phyloP scores from a whole-genome alignment of 2,888 invertebrate species.

The Acronicta alni region DNA sequence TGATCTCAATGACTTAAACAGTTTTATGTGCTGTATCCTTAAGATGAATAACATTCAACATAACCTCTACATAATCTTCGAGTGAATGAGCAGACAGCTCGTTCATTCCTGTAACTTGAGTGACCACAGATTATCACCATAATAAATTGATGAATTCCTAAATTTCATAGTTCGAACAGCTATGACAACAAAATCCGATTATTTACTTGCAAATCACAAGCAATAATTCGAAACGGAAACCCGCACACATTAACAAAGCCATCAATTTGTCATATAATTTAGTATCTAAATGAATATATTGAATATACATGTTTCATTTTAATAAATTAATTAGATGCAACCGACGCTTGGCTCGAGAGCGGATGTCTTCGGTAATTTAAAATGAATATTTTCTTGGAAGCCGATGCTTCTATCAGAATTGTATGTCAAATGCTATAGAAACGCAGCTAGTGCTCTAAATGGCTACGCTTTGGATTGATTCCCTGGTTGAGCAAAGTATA shows the following conservation, averaged over 20 bases:
- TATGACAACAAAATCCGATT: constrained; percentile 18
- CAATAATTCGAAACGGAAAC: constrained; percentile 28
- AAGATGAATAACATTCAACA: too few species aligned
- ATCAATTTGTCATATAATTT: constrained; percentile 51
- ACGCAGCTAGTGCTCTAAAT: too few species aligned
- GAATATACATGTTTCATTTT: constrained; percentile 40
- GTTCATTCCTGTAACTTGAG: too few species aligned
- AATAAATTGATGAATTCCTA: background rate
- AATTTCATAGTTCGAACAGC: background rate
- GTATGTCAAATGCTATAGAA: background rate
- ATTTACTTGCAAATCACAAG: constrained; percentile 29
- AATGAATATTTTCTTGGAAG: constrained; percentile 10
- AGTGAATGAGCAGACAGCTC: too few species aligned
- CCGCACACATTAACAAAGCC: constrained; percentile 28
- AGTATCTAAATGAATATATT: constrained; percentile 39
- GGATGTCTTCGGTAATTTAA: constrained; percentile 29
- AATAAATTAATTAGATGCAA: constrained; percentile 41
- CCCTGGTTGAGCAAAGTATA: too few species aligned
- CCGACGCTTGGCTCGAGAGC: constrained; percentile 25
- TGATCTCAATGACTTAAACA: too few species aligned
- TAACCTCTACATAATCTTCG: too few species aligned
- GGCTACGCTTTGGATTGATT: too few species aligned
- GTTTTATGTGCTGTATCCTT: too few species aligned
- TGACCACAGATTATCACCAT: too few species aligned
- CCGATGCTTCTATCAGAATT: background rate